Base-by-base conservation (phyloP, 1,140 invertebrate genomes). In the Plodia interpunctella region DNA sequence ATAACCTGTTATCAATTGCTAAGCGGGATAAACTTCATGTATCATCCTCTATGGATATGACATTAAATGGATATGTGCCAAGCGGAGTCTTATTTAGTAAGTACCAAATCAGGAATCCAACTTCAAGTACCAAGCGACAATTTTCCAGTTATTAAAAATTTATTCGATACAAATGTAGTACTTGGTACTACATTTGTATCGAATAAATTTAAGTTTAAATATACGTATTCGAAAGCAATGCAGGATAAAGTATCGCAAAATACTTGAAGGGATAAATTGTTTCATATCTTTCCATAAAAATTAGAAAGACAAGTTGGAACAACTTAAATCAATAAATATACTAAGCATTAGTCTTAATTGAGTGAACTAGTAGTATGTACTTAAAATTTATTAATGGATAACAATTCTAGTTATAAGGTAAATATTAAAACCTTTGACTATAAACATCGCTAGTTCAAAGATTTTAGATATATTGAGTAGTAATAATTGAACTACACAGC, bases 401-500 rank as follows among this genome's bases (percentile, higher is more conserved):
- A 44, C 38, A 15, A 44, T 25, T 25, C 38, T 44, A 44, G n/a
- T 32, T 10, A 32, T 44, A 44, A 13, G 15, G 13, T 44, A 13
- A 44, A 15, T 44, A 44, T 15, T n/a, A 44, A 44, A 44, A 44
- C 38, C 38, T 15, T 44, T 44, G 38, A 44, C 38, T 44, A 44
- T 44, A 44, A 44, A 44, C 38, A 15, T 44, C 15, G 13, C 38
- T 44, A 44, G 13, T 44, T 15, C 38, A 44, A 44, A 62, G 55
- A 57, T 59, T 57, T 8, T 38, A 38, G 38, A 44, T 44, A 44
- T n/a, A 20, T 53, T 30, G 56, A 38, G 28, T 53, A 44, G 30
- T 63, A 67, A 35, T 65, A 65, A 69, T 65, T 65, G 63, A 69
- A 69, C 67, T 69, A 69, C 58, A 60, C 50, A 59, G 63, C 63